phyloP scores from a whole-genome alignment of 2,888 invertebrate genomes.

The Fabriciana adippe region DNA sequence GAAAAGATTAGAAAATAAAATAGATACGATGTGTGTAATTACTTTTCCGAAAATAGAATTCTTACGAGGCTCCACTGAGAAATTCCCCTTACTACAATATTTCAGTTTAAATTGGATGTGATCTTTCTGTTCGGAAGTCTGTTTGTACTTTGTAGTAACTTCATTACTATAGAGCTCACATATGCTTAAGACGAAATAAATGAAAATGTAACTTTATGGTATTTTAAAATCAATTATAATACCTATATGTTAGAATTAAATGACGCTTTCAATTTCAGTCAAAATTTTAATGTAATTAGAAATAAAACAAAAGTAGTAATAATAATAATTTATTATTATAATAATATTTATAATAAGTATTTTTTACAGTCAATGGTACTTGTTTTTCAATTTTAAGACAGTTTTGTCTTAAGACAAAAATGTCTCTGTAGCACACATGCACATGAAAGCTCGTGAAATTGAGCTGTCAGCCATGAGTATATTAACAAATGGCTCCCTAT shows the following conservation, averaged over 20 bases:
- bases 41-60: constrained; percentile 40
- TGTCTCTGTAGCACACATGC: constrained; percentile 19
- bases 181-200: constrained; percentile 12
- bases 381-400: constrained; percentile 12
- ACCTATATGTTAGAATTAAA: no score
- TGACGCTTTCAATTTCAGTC: no score
- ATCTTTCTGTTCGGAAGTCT: constrained; percentile 51
- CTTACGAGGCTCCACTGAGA: constrained; percentile 33
- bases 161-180: constrained; percentile 20
- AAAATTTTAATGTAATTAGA: no score
- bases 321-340: no score
- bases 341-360: no score
- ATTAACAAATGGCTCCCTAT: constrained; percentile 76
- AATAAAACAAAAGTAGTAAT: no score
- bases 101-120: constrained; percentile 54
- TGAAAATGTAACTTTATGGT: not conserved
- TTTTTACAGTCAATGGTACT: no score
- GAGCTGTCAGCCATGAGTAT: constrained; percentile 73
- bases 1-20: constrained; percentile 33
- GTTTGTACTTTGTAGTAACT: constrained; percentile 47
- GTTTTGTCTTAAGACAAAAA: constrained; percentile 21
- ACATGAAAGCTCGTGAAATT: constrained; percentile 57
- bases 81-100: constrained; percentile 40
- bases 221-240: not conserved
- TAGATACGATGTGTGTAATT: constrained; percentile 41